Percentiles rank a stretch among this genome's conserved stretches.
Evolutionary conservation across 2,797 vertebrate species (phyloP).

Genomic region (Ispidina picta): DNA sequence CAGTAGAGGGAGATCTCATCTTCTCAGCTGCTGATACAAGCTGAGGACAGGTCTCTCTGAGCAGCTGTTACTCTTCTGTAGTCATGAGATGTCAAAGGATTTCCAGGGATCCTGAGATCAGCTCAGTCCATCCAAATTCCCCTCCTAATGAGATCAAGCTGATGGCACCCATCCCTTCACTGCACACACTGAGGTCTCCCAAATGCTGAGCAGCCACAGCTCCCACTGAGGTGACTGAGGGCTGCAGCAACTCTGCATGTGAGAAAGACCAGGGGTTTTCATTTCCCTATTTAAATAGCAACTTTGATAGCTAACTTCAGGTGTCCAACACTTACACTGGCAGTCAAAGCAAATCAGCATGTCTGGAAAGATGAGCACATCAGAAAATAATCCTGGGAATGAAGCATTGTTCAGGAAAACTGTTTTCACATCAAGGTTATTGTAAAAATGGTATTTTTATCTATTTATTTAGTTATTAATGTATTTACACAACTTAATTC

Average conservation of each 20-base stretch:
- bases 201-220: background rate
- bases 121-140: background rate
- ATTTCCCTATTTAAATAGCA: background rate
- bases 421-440: slow-evolving; percentile 1
- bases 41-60: background rate
- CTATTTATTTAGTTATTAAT: background rate
- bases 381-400: background rate
- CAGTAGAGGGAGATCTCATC: background rate
- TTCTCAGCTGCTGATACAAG: background rate
- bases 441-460: background rate
- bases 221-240: background rate
- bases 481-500: slow-evolving; percentile 5
- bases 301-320: background rate
- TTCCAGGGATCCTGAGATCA: slow-evolving; percentile 23
- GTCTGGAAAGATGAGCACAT: background rate
- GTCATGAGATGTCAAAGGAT: slow-evolving; percentile 20
- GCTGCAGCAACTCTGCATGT: background rate
- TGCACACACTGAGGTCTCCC: background rate
- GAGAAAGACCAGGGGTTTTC: background rate
- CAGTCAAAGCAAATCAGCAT: background rate
- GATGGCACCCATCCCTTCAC: background rate
- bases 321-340: background rate
- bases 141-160: background rate
- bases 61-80: background rate
- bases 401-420: slow-evolving; percentile 8